These are phyloP conservation scores for Gambusia holbrooki DNA, from an alignment of 2,113 vertebrate genomes.

Conservation along the genomic window DNA sequence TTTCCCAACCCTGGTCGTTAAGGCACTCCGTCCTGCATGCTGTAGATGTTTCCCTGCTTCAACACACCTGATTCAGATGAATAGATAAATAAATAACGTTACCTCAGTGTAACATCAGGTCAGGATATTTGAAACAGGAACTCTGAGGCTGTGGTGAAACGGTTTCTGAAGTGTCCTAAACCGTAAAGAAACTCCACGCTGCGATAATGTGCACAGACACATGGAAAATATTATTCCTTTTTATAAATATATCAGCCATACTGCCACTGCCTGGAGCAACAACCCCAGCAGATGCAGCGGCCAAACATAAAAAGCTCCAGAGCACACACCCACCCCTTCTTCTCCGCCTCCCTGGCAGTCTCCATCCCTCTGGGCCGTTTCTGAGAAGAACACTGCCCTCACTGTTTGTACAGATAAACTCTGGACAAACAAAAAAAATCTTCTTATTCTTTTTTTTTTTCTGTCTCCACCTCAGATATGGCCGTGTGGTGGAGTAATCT, in stretches of 20 bases:
- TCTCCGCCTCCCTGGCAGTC: slow-evolving; percentile 7
- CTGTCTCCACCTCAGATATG: not conserved
- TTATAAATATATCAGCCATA: not conserved
- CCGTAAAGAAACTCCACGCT: not conserved
- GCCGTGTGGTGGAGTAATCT: slow-evolving; percentile 11
- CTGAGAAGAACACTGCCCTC: slow-evolving; percentile 48
- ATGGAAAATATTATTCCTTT: not conserved
- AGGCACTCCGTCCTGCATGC: too few relatives aligned
- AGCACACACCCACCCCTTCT: slow-evolving; percentile 3
- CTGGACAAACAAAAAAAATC: slow-evolving; percentile 21
- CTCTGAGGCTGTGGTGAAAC: not conserved
- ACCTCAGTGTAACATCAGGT: not conserved
- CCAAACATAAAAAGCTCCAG: slow-evolving; percentile 24
- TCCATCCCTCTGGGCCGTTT: slow-evolving; percentile 45
- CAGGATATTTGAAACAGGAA: not conserved
- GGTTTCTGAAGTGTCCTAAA: too few relatives aligned
- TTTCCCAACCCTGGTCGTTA: too few relatives aligned
- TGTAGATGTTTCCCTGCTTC: too few relatives aligned
- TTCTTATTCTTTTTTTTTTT: slow-evolving; percentile 3
- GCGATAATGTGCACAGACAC: not conserved
- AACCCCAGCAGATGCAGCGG: slow-evolving; percentile 6
- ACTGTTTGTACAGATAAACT: slow-evolving; percentile 55
- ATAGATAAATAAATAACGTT: too few relatives aligned
- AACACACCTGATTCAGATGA: too few relatives aligned
- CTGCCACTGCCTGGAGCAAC: not conserved